Conservation (phyloP, 2,888 invertebrate species). For the Protonemura montana region DNA sequence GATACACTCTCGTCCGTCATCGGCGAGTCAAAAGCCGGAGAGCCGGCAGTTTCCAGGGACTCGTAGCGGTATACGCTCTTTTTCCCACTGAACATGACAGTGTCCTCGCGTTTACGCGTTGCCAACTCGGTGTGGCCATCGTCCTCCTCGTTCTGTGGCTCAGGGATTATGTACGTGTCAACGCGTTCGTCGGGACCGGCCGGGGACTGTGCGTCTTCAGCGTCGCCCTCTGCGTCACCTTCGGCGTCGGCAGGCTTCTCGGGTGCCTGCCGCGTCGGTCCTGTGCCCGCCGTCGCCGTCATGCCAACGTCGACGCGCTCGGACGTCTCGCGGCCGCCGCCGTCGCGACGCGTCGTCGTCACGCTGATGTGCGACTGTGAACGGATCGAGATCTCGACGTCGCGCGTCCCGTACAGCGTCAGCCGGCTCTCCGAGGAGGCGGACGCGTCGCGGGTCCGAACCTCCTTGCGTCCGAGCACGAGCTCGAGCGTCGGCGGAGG, state of each 20-base stretch:
- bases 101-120: constrained; percentile 60
- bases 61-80: constrained; percentile 63
- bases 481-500: constrained; percentile 60
- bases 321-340: constrained; percentile 60
- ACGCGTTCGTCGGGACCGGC: constrained; percentile 53
- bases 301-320: constrained; percentile 61
- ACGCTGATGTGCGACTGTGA: constrained; percentile 65
- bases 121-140: constrained; percentile 45
- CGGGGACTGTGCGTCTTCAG: constrained; percentile 50
- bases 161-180: constrained; percentile 58
- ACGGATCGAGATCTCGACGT: constrained; percentile 65
- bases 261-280: constrained; percentile 54
- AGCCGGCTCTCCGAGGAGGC: constrained; percentile 64
- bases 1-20: constrained; percentile 62
- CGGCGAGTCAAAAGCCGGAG: constrained; percentile 57
- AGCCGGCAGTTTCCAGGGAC: constrained; percentile 56
- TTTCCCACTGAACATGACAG: constrained; percentile 62
- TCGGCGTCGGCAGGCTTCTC: constrained; percentile 55
- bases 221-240: constrained; percentile 53
- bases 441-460: constrained; percentile 62
- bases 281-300: constrained; percentile 59
- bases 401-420: constrained; percentile 63
- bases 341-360: constrained; percentile 60
- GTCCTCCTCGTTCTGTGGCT: constrained; percentile 48
- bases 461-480: constrained; percentile 64